Base-by-base conservation (phyloP, 2,113 vertebrate species). In the Atherinomorus stipes region DNA sequence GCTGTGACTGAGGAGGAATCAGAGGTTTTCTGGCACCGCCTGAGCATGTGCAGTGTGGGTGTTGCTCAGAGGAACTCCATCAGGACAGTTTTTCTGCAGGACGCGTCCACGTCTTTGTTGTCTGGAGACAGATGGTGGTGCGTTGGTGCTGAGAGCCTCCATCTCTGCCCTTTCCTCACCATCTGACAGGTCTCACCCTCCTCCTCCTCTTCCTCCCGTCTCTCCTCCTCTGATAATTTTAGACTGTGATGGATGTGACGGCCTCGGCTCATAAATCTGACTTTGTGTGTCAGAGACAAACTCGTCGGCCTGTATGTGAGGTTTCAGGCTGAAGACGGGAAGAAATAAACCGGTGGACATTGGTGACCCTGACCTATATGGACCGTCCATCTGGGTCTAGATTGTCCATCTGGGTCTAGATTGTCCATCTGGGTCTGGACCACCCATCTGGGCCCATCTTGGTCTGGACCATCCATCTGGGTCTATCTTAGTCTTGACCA, bases 101-200 rank as follows among this genome's bases (percentile, higher is more conserved):
- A 50, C 28, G 28, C 28, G 28, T 28, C 28, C 28, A 28, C 28
- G 38, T 53, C 42, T 56, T 42, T 44, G 71, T 64, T 70, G 64
- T 38, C 52, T 58, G 50, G 18, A 45, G 61, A 21, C 71, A 78
- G 71, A 78, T n/a, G n/a, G n/a, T 69, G 73, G 74, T 21, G 65
- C 66, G 76, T 72, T 1, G 16, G 57, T 25, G 51, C 74, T 54
- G 47, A 21, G 49, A 51, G 45, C 37, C 38, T n/a, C 69, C 70
- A 76, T 68, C 69, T 66, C 58, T 68, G 52, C 62, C 53, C 74
- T 73, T 81, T n/a, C n/a, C n/a, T 66, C 63, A 40, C 76, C 45
- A 65, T 58, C 61, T 78, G 58, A 84, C 62, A 52, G 54, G 8
- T 38, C 57, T 37, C 68, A 47, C 63, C 69, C 26, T 22, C 57